Conservation (phyloP, 2,888 invertebrate species). For the Tipula helvola region DNA sequence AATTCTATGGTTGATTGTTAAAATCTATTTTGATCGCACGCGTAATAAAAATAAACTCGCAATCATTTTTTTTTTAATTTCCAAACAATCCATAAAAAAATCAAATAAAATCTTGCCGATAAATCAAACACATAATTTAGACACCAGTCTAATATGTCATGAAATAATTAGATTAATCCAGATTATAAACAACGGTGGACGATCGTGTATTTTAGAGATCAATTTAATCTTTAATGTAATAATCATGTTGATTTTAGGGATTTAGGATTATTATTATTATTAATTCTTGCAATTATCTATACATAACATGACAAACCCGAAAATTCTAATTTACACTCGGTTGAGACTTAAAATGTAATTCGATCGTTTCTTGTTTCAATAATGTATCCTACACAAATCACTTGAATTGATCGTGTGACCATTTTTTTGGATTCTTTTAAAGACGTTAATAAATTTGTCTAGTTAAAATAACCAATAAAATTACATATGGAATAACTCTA, state of each 20-base stretch:
- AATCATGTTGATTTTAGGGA: background rate
- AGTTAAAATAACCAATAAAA: background rate
- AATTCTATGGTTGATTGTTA: background rate
- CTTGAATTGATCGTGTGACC: background rate
- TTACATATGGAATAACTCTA: background rate
- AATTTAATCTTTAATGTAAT: background rate
- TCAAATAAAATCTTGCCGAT: background rate
- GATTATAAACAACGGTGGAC: background rate
- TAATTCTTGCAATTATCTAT: background rate
- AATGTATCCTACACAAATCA: background rate
- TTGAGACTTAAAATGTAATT: background rate
- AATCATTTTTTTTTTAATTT: background rate
- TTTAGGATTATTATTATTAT: background rate
- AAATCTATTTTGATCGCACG: background rate
- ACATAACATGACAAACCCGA: background rate
- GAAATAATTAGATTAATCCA: background rate
- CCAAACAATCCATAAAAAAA: background rate
- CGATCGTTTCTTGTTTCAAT: background rate
- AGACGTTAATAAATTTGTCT: background rate
- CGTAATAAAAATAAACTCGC: background rate
- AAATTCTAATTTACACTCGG: no score
- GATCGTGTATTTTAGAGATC: background rate
- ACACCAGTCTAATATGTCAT: background rate
- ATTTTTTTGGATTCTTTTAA: background rate
- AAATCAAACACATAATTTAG: background rate